Evolutionary conservation across 2,888 invertebrate species (phyloP).

Genomic region (Strigamia maritima): DNA sequence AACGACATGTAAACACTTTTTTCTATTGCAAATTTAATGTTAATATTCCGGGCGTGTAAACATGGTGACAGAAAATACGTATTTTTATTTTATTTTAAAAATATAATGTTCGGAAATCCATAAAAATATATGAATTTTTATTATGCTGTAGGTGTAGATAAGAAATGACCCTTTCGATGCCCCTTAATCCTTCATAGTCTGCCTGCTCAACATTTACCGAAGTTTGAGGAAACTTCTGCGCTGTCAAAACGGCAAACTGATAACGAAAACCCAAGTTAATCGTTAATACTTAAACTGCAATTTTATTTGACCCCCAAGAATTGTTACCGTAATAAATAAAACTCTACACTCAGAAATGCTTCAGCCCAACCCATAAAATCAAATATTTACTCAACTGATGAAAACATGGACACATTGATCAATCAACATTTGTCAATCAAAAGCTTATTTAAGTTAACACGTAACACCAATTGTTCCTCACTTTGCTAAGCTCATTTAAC

Average conservation of each 20-base stretch:
- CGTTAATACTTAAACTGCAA: conserved; percentile 4
- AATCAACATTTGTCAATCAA: too few relatives aligned
- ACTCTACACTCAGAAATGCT: not conserved
- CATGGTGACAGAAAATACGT: too few relatives aligned
- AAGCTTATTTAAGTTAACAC: too few relatives aligned
- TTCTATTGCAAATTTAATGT: too few relatives aligned
- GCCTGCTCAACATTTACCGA: not conserved
- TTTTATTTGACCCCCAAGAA: not conserved
- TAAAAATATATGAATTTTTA: too few relatives aligned
- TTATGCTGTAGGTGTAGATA: too few relatives aligned
- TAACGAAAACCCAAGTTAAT: not conserved
- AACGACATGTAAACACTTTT: too few relatives aligned
- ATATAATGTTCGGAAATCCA: too few relatives aligned
- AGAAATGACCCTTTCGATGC: not conserved
- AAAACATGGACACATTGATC: too few relatives aligned
- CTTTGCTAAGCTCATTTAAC: not conserved
- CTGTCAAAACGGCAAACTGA: not conserved
- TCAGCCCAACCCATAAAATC: not conserved
- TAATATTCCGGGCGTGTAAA: too few relatives aligned
- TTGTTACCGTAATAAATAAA: not conserved
- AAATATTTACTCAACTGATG: not conserved
- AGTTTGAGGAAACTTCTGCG: not conserved
- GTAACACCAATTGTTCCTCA: not conserved
- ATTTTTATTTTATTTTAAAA: too few relatives aligned
- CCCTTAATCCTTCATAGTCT: not conserved